Evolutionary conservation across 2,797 vertebrate species (phyloP).

Genomic region (Erethizon dorsatum): DNA sequence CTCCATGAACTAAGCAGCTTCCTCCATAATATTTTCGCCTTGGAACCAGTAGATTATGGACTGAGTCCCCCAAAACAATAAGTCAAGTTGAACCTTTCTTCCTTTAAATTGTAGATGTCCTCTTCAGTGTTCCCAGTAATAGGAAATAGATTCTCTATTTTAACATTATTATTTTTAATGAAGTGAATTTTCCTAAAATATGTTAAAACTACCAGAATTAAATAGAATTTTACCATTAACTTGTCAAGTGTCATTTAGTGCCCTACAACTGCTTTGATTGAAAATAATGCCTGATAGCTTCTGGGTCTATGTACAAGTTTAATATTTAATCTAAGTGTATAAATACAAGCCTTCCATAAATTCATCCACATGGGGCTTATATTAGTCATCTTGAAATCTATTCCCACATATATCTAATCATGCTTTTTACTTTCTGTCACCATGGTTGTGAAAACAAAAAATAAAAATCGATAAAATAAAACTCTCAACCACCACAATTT

Average conservation of each 20-base stretch:
- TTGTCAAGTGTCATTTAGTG: background rate
- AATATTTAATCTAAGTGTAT: slow-evolving; percentile 57
- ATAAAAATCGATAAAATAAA: background rate
- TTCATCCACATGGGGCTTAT: background rate
- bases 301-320: slow-evolving; percentile 32
- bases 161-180: slow-evolving; percentile 46
- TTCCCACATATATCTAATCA: background rate
- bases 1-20: background rate
- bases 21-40: background rate
- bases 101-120: background rate
- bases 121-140: background rate
- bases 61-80: background rate
- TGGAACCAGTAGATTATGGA: background rate
- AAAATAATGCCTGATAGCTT: slow-evolving; percentile 22
- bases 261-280: slow-evolving; percentile 41
- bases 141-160: background rate
- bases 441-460: background rate
- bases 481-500: background rate
- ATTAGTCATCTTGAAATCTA: slow-evolving; percentile 33
- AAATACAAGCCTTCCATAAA: slow-evolving; percentile 29
- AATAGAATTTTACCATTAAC: slow-evolving; percentile 7
- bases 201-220: slow-evolving; percentile 36
- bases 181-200: slow-evolving; percentile 47
- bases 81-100: background rate
- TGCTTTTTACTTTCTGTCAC: background rate